phyloP scores from a whole-genome alignment of 1,140 invertebrate genomes.

The Neotoxoptera formosana region DNA sequence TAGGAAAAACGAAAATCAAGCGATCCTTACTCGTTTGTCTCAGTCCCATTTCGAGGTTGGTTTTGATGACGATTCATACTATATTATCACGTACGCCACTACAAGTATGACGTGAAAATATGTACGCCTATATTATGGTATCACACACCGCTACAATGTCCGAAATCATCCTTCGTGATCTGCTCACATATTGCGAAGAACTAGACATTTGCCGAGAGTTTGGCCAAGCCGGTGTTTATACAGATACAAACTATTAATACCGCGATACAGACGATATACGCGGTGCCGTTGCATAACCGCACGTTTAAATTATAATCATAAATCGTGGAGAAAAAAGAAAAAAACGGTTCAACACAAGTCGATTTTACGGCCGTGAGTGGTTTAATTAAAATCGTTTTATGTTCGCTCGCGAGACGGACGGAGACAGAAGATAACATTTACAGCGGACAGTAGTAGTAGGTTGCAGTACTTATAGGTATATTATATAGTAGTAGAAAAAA shows the following conservation, averaged over 20 bases:
- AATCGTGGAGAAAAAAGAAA: background rate
- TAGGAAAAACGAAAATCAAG: background rate
- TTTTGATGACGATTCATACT: background rate
- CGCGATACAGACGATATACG: background rate
- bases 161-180: background rate
- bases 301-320: background rate
- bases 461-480: background rate
- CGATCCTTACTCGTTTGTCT: background rate
- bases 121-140: background rate
- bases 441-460: background rate
- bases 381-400: constrained; percentile 54
- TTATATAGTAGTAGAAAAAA: background rate
- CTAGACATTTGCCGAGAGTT: background rate
- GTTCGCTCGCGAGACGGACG: background rate
- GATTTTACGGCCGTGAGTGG: constrained; percentile 34
- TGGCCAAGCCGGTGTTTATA: too few species aligned
- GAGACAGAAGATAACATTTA: background rate
- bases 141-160: background rate
- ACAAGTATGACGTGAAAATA: background rate
- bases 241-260: background rate
- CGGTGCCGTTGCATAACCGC: background rate
- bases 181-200: background rate
- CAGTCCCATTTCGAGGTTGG: background rate
- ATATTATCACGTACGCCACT: background rate
- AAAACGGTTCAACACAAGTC: background rate